Evolutionary conservation across 37 sponge, comb jelly and placozoan genomes (phyloP), one percentile per base, ranked within the genome.

Genomic region (Mnemiopsis leidyi): DNA sequence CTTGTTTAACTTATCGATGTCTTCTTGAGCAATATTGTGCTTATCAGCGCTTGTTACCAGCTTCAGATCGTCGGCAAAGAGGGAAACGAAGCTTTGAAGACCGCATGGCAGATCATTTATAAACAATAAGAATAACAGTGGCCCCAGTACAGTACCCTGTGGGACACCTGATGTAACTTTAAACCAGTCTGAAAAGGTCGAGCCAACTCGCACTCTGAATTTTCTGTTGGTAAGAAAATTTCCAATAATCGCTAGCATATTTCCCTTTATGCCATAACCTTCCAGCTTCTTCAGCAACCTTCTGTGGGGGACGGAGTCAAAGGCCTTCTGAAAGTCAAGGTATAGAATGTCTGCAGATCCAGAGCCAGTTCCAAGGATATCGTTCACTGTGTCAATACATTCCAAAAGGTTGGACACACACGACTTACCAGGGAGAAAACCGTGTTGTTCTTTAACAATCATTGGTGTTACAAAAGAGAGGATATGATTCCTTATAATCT

Each of bases 401-500:
- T 71, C 75, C n/a, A 71, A 28, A n/a, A 71, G 30, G n/a, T 71
- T 71, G 7, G 75, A 71, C 21, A 71, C n/a, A 71, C 75, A 71
- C 3, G 75, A 71, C 20, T 18, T 71, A 23, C n/a, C n/a, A 28
- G 75, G n/a, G 3, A 71, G 75, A 71, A 71, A 71, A 71, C 75
- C 75, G 20, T 71, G 75, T 71, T 71, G 75, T 25, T 71, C 75
- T 28, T 71, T 71, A n/a, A 71, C 75, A 71, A 71, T 71, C 75
- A 71, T 71, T 25, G 75, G 75, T 3, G 75, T 71, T 71, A 71
- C 75, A 71, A 23, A 18, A 29, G 3, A 13, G n/a, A 71, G n/a
- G 75, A 71, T 71, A 25, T 71, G 75, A 18, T 71, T 71, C n/a
- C 75, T n/a, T 25, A 71, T n/a, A n/a, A 79, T 79, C 82, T 79